Percentiles rank a stretch among this genome's conserved stretches.
Conservation (phyloP, 37 sponge, comb jelly and placozoan species). For the Theonella swinhoei region DNA sequence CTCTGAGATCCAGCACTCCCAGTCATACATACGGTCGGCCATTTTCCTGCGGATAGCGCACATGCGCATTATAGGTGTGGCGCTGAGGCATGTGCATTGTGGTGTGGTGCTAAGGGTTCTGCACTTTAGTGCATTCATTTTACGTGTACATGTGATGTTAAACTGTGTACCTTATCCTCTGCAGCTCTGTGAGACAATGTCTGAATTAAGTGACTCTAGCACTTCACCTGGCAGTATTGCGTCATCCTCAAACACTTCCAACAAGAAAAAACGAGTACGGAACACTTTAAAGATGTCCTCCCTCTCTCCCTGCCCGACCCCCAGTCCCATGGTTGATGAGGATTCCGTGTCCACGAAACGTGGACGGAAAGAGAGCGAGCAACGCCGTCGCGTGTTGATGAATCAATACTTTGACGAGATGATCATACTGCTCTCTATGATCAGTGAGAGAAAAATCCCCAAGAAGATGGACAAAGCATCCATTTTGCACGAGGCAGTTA, state of each 20-base stretch:
- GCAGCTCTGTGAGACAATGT: too few relatives aligned
- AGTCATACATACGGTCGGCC: too few relatives aligned
- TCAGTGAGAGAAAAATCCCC: slow-evolving; percentile 32
- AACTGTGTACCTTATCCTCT: too few relatives aligned
- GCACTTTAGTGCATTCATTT: too few relatives aligned
- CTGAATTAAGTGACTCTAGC: neutral
- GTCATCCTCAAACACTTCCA: neutral
- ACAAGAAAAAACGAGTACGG: neutral
- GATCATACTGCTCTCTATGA: slow-evolving; percentile 48
- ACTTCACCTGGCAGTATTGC: neutral
- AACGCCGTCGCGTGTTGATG: slow-evolving; percentile 53
- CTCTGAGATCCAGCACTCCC: too few relatives aligned
- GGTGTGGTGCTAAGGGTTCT: too few relatives aligned
- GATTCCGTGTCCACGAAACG: slow-evolving; percentile 18
- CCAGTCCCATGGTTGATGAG: neutral
- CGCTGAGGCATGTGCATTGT: too few relatives aligned
- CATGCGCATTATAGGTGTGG: too few relatives aligned
- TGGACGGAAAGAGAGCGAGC: slow-evolving; percentile 65
- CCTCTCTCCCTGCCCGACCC: neutral
- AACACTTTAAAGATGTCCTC: neutral
- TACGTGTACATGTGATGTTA: too few relatives aligned
- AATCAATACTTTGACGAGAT: slow-evolving; percentile 77
- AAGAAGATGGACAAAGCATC: slow-evolving; percentile 72
- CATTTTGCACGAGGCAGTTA: slow-evolving; percentile 46
- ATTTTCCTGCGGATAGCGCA: too few relatives aligned